phyloP scores from a whole-genome alignment of 2,888 invertebrate species.

The Choreutis nemorana region DNA sequence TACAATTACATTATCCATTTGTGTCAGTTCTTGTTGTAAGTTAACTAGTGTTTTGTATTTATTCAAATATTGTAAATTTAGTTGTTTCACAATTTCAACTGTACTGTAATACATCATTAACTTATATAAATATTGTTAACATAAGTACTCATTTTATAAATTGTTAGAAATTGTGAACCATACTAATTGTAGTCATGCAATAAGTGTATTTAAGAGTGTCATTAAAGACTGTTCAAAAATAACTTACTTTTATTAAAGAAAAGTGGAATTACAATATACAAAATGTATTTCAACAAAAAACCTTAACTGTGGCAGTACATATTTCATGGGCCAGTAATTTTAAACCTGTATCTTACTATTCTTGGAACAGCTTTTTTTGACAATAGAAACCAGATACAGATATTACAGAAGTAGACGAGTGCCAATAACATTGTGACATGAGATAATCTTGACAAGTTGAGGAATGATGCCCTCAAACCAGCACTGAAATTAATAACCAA shows the following conservation, averaged over 20 bases:
- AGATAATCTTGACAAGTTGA: slow-evolving; percentile 42
- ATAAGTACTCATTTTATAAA: too few species aligned
- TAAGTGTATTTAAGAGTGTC: slow-evolving; percentile 36
- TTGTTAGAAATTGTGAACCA: too few species aligned
- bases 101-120: too few species aligned
- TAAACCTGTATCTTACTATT: slow-evolving; percentile 35
- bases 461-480: slow-evolving; percentile 44
- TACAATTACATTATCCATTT: too few species aligned
- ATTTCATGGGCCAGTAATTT: slow-evolving; percentile 28
- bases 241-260: too few species aligned
- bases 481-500: slow-evolving; percentile 29
- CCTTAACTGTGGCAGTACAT: background rate
- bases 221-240: slow-evolving; percentile 56
- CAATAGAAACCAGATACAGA: slow-evolving; percentile 52
- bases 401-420: slow-evolving; percentile 50
- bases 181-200: slow-evolving; percentile 18
- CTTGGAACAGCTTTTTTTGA: slow-evolving; percentile 38
- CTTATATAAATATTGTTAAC: too few species aligned
- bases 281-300: too few species aligned
- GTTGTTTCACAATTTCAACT: too few species aligned
- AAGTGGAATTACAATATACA: too few species aligned
- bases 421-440: slow-evolving; percentile 52
- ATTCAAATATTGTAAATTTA: slow-evolving; percentile 38
- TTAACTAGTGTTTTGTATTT: slow-evolving; percentile 36
- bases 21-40: slow-evolving; percentile 20